Conservation (phyloP, 2,113 vertebrate species). For the Poeciliopsis retropinna region DNA sequence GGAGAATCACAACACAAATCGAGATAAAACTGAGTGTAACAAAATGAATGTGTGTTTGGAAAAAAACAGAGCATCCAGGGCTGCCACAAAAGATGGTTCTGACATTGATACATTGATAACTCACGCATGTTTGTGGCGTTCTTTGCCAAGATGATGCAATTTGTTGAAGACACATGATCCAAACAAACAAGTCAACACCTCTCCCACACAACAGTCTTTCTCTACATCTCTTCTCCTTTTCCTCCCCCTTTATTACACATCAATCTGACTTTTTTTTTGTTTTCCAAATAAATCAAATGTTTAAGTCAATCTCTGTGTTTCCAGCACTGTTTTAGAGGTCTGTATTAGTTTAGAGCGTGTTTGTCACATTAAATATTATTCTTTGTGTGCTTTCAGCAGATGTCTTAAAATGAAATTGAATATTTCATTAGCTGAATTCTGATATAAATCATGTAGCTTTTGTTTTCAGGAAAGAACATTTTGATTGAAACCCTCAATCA, state of each 20-base stretch:
- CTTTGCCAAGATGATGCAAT: conserved; percentile 54
- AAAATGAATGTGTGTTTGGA: not conserved
- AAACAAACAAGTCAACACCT: conserved; percentile 74
- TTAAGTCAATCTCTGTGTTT: conserved; percentile 19
- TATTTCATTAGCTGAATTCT: conserved; percentile 25
- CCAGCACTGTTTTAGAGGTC: not conserved
- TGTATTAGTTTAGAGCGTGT: conserved; percentile 24
- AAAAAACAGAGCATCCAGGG: not conserved
- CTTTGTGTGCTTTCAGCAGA: conserved; percentile 34
- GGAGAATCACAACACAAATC: conserved; percentile 1
- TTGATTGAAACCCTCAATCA: conserved; percentile 48
- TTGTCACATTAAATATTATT: conserved; percentile 25
- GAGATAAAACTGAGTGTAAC: conserved; percentile 1
- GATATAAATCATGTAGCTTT: conserved; percentile 28
- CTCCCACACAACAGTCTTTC: conserved; percentile 75
- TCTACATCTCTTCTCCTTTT: conserved; percentile 55
- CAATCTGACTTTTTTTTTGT: conserved; percentile 16
- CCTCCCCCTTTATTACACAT: conserved; percentile 43
- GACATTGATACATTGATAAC: conserved; percentile 48
- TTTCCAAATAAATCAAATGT: conserved; percentile 17
- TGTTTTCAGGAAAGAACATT: conserved; percentile 25
- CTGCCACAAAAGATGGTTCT: conserved; percentile 37
- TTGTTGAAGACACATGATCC: conserved; percentile 65
- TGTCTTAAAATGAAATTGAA: conserved; percentile 17
- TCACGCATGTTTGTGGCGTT: conserved; percentile 41